Conservation (phyloP, 2,113 vertebrate genomes). For the Tympanuchus pallidicinctus region DNA sequence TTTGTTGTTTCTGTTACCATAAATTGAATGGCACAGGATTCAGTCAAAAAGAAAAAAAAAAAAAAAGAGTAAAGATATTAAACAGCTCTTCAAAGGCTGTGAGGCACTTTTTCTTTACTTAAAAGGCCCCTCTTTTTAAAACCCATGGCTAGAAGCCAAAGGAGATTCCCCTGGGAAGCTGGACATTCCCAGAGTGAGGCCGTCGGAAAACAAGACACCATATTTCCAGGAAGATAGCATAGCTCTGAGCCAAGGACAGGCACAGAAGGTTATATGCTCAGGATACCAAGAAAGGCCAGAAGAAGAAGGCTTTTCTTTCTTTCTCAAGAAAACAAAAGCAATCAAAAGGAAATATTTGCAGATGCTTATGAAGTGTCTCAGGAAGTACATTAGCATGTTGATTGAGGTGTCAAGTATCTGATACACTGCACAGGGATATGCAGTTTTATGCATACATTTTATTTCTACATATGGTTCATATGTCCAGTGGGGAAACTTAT, state of each 20-base stretch:
- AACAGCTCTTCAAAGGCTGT: neutral
- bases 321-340: constrained; percentile 19
- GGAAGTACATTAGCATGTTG: constrained; percentile 39
- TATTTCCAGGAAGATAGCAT: neutral
- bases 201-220: neutral
- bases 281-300: neutral
- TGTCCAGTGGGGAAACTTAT: constrained; percentile 31
- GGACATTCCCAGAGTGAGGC: neutral
- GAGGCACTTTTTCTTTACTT: neutral
- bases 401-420: constrained; percentile 44
- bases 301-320: neutral
- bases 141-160: neutral
- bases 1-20: neutral
- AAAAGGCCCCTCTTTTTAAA: neutral
- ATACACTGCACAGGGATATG: constrained; percentile 36
- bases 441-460: constrained; percentile 27
- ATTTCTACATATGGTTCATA: constrained; percentile 23
- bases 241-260: neutral
- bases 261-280: neutral
- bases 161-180: neutral
- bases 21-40: neutral
- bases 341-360: constrained; percentile 25
- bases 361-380: neutral
- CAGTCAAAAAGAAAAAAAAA: neutral
- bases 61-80: neutral